phyloP scores from a whole-genome alignment of 2,113 vertebrate genomes.

The Larimichthys crocea region DNA sequence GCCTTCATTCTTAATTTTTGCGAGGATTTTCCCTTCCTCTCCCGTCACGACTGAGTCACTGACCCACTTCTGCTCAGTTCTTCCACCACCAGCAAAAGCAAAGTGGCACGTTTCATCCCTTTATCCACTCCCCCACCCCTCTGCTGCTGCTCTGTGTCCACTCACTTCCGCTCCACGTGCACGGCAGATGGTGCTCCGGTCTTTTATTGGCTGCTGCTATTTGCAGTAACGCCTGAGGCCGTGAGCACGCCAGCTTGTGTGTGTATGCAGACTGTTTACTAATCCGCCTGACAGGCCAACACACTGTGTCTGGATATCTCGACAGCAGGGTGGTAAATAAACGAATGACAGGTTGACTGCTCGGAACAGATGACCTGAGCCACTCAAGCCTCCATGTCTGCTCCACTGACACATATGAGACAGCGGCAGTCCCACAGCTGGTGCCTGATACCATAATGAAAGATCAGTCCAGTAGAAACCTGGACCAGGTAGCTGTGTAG shows the following conservation, averaged over 20 bases:
- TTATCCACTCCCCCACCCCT: constrained; percentile 32
- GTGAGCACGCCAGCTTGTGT: constrained; percentile 6
- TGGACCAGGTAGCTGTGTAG: neutral
- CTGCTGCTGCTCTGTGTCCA: neutral
- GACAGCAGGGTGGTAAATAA: constrained; percentile 26
- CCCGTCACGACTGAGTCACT: constrained; percentile 53
- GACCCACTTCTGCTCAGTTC: constrained; percentile 51
- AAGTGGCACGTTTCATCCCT: constrained; percentile 59
- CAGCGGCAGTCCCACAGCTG: neutral
- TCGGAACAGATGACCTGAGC: constrained; percentile 40
- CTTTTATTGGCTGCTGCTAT: constrained; percentile 59
- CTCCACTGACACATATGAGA: constrained; percentile 65
- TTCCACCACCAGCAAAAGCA: constrained; percentile 37
- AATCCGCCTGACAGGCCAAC: neutral
- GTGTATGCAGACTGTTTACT: constrained; percentile 44
- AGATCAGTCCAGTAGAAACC: neutral
- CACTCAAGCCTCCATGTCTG: constrained; percentile 34
- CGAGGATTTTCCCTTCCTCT: constrained; percentile 22
- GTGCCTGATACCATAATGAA: neutral
- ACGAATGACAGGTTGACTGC: constrained; percentile 36
- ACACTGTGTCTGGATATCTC: constrained; percentile 30
- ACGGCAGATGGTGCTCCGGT: constrained; percentile 61
- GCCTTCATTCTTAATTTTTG: constrained; percentile 3
- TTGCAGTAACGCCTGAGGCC: constrained; percentile 51
- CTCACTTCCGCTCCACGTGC: constrained; percentile 54